Evolutionary conservation across 2,113 vertebrate species (phyloP).

Genomic region (Phainopepla nitens): DNA sequence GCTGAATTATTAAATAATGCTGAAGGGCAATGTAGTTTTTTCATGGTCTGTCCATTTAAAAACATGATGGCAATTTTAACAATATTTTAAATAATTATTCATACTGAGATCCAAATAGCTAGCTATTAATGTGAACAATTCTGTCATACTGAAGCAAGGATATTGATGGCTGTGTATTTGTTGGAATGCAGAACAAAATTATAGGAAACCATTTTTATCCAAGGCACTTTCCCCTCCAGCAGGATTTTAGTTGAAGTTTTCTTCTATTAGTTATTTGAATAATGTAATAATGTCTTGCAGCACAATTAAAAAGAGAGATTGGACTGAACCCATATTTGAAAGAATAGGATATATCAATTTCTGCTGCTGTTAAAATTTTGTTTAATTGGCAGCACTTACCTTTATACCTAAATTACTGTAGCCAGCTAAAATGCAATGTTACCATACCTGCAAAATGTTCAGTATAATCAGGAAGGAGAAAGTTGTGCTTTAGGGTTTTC

Average conservation of each 20-base stretch:
- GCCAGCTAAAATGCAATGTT: background rate
- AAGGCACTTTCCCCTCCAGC: background rate
- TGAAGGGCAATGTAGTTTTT: background rate
- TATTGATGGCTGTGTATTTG: background rate
- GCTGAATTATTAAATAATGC: background rate
- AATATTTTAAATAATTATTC: background rate
- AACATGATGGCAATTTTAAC: background rate
- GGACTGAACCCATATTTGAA: background rate
- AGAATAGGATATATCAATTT: background rate
- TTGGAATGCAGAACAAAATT: background rate
- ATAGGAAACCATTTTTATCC: background rate
- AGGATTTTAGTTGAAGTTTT: background rate
- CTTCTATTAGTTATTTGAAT: background rate
- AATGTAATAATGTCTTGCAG: background rate
- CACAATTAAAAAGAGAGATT: conserved; percentile 4
- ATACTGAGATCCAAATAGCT: background rate
- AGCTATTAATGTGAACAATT: background rate
- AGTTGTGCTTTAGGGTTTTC: background rate
- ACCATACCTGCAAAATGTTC: background rate
- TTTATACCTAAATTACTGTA: background rate
- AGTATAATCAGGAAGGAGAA: background rate
- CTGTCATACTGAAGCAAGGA: background rate
- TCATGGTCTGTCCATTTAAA: background rate
- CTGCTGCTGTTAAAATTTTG: background rate
- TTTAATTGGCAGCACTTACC: background rate